Evolutionary conservation across 92 coral and sea anemone genomes (phyloP).

Genomic region (Porites lobata): DNA sequence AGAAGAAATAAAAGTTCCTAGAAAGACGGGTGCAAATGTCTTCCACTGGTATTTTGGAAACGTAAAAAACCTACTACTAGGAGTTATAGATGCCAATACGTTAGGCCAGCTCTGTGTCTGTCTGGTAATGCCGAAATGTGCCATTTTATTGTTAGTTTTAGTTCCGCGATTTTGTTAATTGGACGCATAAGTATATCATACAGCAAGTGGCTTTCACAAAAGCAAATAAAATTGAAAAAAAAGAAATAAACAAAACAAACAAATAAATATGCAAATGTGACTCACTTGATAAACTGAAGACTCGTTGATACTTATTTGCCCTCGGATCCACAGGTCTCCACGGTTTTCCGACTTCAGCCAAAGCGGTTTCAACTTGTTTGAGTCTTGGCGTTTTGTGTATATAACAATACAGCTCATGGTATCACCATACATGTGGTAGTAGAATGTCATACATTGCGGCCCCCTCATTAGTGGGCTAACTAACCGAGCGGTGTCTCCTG

Average conservation of each 20-base stretch:
- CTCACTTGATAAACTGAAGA: conserved; percentile 49
- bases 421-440: conserved; percentile 69
- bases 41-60: too few species aligned
- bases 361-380: conserved; percentile 22
- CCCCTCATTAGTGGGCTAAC: conserved; percentile 62
- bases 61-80: too few species aligned
- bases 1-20: too few species aligned
- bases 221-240: too few species aligned
- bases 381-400: conserved; percentile 5
- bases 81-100: too few species aligned
- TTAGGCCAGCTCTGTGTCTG: too few species aligned
- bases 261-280: not conserved
- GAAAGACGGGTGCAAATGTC: too few species aligned
- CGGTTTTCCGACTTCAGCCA: conserved; percentile 62
- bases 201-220: too few species aligned
- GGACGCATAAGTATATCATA: too few species aligned
- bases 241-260: not conserved
- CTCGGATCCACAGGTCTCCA: conserved; percentile 48
- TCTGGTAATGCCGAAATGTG: too few species aligned
- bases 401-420: conserved; percentile 55
- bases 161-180: too few species aligned
- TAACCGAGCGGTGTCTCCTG: conserved; percentile 45
- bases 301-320: conserved; percentile 49
- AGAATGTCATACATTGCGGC: conserved; percentile 70
- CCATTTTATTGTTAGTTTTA: too few species aligned